Evolutionary conservation across 2,888 invertebrate species (phyloP), one percentile per base, ranked within the genome.

Genomic region (Eupithecia pulchellata): DNA sequence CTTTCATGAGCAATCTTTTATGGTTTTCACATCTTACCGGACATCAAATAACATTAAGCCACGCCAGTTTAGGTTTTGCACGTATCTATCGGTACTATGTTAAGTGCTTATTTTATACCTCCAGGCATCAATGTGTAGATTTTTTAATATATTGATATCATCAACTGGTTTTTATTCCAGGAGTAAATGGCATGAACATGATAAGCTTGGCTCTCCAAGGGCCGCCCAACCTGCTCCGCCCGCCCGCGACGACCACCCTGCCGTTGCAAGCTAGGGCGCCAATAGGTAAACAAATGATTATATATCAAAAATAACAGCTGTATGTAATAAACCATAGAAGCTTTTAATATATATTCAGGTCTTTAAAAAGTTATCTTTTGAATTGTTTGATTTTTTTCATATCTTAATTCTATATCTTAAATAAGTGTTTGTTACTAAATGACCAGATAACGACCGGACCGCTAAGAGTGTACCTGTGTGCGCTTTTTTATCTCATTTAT

Each of bases 101-200:
- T 14, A 0, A n/a, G 6, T n/a, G n/a, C n/a, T n/a, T 42, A 42
- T 42, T n/a, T n/a, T 6, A 9, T 9, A 11, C n/a, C 47, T 32
- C 47, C 11, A 20, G 20, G 9, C 47, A 25, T 47, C 47, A 47
- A 47, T 11, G 11, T 17, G 20, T 4, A 47, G 4, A 17, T 20
- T 9, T 9, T 30, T 32, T 32, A n/a, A 8, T 27, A 58, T 29
- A 32, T 58, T 32, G n/a, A 17, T 17, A 17, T 58, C 32, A 34
- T 20, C 3, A 4, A 34, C 8, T 39, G 61, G 66, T 27, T 14
- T 14, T 2, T 64, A 70, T 90, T 89, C 13, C 95, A 97, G 97
- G 96, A 81, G 96, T 96, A 57, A 97, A 97, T 85, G 97, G 97
- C 63, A 96, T 97, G 91, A 97, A 97, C 89, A 96, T 96, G 90